Evolutionary conservation across 2,888 invertebrate species (phyloP), one percentile per base, ranked within the genome.

Genomic region (Pyrrhosoma nymphula): DNA sequence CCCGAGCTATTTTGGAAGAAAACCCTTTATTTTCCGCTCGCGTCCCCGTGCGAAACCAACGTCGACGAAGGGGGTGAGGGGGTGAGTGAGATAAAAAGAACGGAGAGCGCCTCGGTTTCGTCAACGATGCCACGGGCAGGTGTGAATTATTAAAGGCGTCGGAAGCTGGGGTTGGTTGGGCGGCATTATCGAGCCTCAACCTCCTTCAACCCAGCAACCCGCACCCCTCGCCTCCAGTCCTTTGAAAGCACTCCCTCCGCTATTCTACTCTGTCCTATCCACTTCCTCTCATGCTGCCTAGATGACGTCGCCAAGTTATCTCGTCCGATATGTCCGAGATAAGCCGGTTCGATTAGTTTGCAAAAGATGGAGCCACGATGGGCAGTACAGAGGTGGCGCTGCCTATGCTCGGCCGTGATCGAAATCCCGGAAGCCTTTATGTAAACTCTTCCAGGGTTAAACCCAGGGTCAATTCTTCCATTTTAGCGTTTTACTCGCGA

Each of bases 131-230:
- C 47, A 93, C 69, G 93, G 69, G 93, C 47, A n/a, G 39, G 93
- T 93, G 69, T 93, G 93, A 93, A 93, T 93, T 93, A 69, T 93
- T 93, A 75, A 93, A 93, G 91, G 63, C 89, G 55, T 56, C 56
- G 56, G 69, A n/a, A 63, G 60, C 47, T 12, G 30, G 47, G 39
- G 93, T 93, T 93, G 93, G 93, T 12, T 75, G n/a, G n/a, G n/a
- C n/a, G 93, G 69, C n/a, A 93, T 75, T 69, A 69, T 69, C n/a
- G 93, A 75, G 55, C 69, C 75, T 55, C 23, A 23, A 35, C 47
- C 47, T 69, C 47, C 93, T 26, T 35, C 47, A 47, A 14, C 93
- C 16, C 16, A 0, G 14, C 47, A 14, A 69, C 47, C 14, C 69
- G 23, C 47, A n/a, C 55, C 69, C 4, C 69, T 14, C 93, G 0